Evolutionary conservation across 2,113 vertebrate species (phyloP), one percentile per base, ranked within the genome.

Genomic region (Sorex fumeus): DNA sequence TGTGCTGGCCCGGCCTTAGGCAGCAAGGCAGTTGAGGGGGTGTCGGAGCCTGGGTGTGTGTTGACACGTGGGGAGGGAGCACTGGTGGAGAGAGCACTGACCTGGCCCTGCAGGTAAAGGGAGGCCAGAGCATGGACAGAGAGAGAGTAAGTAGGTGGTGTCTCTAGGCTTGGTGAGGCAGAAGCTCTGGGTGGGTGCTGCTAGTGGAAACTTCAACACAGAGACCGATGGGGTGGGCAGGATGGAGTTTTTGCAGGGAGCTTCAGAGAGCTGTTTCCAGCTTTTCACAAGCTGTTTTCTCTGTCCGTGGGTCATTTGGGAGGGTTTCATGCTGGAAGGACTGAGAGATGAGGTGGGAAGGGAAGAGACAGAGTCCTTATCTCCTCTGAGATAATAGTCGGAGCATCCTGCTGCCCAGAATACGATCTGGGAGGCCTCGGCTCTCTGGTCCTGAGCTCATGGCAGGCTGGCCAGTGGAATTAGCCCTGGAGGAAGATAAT

Each of bases 261-360:
- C 34, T 45, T 94, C 3, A n/a, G 78, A 67, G 18, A 4, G 32
- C 36, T 95, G n/a, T 77, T 53, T 32, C 43, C 62, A 8, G 62
- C 70, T 76, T 7, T 69, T 62, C n/a, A 60, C 34, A 82, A 32
- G 23, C 25, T 19, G 80, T 23, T 6, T 43, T 72, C 77, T 74
- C 32, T 87, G 83, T 47, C 27, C 79, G 88, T 80, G 76, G 82
- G 64, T 90, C 34, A 83, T 84, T 91, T 87, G 88, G 75, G n/a
- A 91, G 70, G 19, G 9, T 28, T 86, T 80, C 62, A 0, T 88
- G 43, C 66, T 83, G 40, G n/a, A 57, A 93, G 47, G 28, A 76
- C 30, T 30, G 74, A 10, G 69, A 69, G 86, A 47, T 60, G 60
- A 84, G 34, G 72, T 85, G 85, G 27, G 79, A 82, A 79, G n/a